Base-by-base conservation (phyloP, 2,888 invertebrate genomes). In the Polyommatus iphigenia region DNA sequence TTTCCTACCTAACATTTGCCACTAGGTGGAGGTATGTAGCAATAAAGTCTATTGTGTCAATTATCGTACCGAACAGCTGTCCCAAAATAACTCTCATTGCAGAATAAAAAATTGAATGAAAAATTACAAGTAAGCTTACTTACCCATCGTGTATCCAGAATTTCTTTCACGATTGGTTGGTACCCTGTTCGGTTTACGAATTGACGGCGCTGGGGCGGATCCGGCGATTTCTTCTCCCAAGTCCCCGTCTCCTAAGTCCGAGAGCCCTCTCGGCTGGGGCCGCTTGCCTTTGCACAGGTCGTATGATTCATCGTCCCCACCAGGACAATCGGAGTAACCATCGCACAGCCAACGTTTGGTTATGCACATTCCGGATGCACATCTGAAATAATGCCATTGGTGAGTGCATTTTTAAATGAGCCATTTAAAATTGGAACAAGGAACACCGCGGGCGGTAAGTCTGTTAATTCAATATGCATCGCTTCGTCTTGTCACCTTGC, bases 281-380 rank as follows among this genome's bases (percentile, higher is more conserved):
- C 71, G 41, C 24, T 71, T 82, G 81, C 80, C 29, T 6, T 82
- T 84, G 78, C 91, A 91, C 18, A 81, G 71, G 0, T 81, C 81
- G 2, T 86, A 85, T 0, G 82, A 79, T 81, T 94, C 94, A 80
- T 94, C 94, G 62, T 93, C 93, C 0, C 91, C 93, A 1, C 83
- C 84, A 0, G 91, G 87, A 79, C 94, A 94, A 85, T 94, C 94
- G 0, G 87, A 84, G 84, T 93, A 94, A 1, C 94, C 94, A 79
- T 94, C 94, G 82, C 94, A 94, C 24, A 92, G 80, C 94, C 94
- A 94, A 4, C 90, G 87, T 76, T 88, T 90, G 20, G 86, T 84
- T 73, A 94, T 89, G 81, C 94, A 94, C 1, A 86, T 86, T 6
- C 93, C 92, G 1, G 88, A 86, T 5, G 83, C 85, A 81, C 94